Evolutionary conservation across 2,888 invertebrate species (phyloP), one percentile per base, ranked within the genome.

Genomic region (Ophioninae sp.): DNA sequence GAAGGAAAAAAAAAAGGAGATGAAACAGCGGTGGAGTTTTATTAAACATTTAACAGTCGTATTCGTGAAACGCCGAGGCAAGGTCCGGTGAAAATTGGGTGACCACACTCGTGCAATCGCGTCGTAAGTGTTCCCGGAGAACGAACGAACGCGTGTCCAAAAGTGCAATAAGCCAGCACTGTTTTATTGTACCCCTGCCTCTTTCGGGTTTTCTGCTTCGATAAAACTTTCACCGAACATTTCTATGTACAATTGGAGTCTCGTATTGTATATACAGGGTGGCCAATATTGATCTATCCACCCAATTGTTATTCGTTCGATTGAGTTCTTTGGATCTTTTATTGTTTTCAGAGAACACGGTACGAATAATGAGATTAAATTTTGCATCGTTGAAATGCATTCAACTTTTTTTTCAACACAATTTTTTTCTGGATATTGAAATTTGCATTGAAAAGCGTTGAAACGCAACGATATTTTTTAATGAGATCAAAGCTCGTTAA

Each of bases 31-130:
- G 79, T 50, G 61, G 44, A 77, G 75, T 80, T 88, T 89, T 87
- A 88, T 87, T 89, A 90, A 89, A 88, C 87, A 88, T 85, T 86
- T 85, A 87, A 89, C 88, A 85, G 86, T 86, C 67, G 39, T 76
- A 72, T 84, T 79, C 87, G 86, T 90, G 89, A 90, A 90, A 90
- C 87, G 86, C 73, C 70, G 57, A 50, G 44, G 61, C 21, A 62
- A 76, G 72, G 77, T 62, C 57, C 62, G 44, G 37, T 72, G 77
- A 62, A 65, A 67, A 68, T 56, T 73, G 73, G 56, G 37, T 30
- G 68, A 65, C 69, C 70, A 75, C 69, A 75, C 65, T 65, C 65
- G 50, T 17, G 56, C 59, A 57, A 56, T 59, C 37, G 50, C 13
- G 37, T 39, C 20, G 21, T 57, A 67, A 77, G 44, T 50, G 78